Evolutionary conservation across 2,888 invertebrate species (phyloP).

Genomic region (Philereme vetulata): DNA sequence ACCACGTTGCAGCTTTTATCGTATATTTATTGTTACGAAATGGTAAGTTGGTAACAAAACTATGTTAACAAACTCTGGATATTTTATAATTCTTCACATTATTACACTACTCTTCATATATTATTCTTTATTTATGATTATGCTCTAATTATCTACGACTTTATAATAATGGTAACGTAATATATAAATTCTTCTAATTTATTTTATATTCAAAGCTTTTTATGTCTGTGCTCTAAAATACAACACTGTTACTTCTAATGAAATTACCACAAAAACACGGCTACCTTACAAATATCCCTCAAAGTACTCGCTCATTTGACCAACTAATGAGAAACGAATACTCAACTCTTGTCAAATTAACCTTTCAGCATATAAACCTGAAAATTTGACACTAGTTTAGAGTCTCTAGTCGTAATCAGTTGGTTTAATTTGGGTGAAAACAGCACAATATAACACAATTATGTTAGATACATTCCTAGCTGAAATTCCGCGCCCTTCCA

Average conservation of each 20-base stretch:
- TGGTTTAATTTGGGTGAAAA: background rate
- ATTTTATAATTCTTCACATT: too few relatives aligned
- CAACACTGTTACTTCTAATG: background rate
- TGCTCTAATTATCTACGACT: too few relatives aligned
- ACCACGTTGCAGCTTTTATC: constrained; percentile 55
- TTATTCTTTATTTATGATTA: too few relatives aligned
- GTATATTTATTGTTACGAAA: constrained; percentile 30
- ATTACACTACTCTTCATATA: too few relatives aligned
- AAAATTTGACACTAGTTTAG: background rate
- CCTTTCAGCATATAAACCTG: background rate
- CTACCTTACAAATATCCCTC: background rate
- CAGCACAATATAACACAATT: constrained; percentile 2
- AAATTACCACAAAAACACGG: background rate
- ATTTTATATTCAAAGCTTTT: background rate
- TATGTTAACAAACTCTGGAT: constrained; percentile 12
- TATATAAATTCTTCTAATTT: background rate
- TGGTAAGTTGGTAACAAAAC: constrained; percentile 15
- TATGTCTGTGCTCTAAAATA: background rate
- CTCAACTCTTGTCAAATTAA: too few relatives aligned
- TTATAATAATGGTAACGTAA: too few relatives aligned
- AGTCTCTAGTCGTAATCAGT: too few relatives aligned
- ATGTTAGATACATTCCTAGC: background rate
- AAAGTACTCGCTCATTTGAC: too few relatives aligned
- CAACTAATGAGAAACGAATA: too few relatives aligned
- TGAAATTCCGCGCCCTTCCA: too few relatives aligned